These are phyloP conservation scores for Psittacara wagleri DNA, from an alignment of 2,113 vertebrate species.

Conservation along the genomic window DNA sequence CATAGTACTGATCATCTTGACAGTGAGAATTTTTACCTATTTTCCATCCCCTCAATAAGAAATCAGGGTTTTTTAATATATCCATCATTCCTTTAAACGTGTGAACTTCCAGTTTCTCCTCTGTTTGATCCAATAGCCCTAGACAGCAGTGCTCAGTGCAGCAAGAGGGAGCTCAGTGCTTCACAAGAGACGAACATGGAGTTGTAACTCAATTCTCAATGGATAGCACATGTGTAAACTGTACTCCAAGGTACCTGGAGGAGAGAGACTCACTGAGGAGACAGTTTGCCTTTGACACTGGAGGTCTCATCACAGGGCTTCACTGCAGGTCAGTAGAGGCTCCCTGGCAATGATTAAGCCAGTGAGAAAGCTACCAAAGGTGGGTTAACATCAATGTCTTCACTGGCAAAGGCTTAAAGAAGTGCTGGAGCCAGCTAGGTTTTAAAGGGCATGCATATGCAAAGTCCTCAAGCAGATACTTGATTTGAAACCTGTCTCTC, in stretches of 20 bases:
- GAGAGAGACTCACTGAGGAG: background rate
- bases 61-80: background rate
- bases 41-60: background rate
- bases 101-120: background rate
- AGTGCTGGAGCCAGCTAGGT: background rate
- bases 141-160: background rate
- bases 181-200: background rate
- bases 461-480: background rate
- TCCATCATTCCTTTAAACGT: background rate
- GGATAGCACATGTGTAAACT: background rate
- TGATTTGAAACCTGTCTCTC: background rate
- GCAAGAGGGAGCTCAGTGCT: background rate
- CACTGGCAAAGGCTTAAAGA: background rate
- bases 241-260: background rate
- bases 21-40: background rate
- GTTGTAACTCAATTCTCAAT: background rate
- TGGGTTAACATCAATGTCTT: background rate
- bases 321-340: background rate
- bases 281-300: background rate
- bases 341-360: background rate
- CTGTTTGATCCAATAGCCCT: background rate
- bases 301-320: background rate
- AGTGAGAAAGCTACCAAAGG: background rate
- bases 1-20: background rate
- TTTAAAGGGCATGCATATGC: background rate